Evolutionary conservation across 1,140 invertebrate species (phyloP).

Genomic region (Cyrtorhinus lividipennis): DNA sequence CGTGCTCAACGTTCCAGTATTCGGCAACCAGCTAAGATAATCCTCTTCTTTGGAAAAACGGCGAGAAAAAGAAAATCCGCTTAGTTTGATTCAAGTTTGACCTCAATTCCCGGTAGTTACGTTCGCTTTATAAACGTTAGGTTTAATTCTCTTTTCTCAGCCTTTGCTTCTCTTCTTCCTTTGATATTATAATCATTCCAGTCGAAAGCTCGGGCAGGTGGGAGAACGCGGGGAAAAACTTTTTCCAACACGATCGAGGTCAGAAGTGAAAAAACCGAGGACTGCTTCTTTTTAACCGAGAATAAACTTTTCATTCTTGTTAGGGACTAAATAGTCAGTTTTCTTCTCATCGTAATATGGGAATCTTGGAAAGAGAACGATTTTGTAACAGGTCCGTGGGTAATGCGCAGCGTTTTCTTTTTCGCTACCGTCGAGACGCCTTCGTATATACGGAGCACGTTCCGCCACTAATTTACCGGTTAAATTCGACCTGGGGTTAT

Average conservation of each 20-base stretch:
- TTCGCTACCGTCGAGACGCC: too few species aligned
- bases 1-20: too few species aligned
- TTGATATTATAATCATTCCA: not conserved
- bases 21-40: too few species aligned
- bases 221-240: not conserved
- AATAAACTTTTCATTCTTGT: not conserved
- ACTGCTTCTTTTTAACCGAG: not conserved
- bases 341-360: too few species aligned
- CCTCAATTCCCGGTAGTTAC: not conserved
- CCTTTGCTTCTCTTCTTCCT: not conserved
- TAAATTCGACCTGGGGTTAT: too few species aligned
- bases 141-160: not conserved
- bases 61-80: not conserved
- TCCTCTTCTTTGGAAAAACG: not conserved
- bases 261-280: not conserved
- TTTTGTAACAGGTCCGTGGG: too few species aligned
- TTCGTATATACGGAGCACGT: too few species aligned
- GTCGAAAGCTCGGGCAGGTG: not conserved
- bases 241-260: not conserved
- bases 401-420: too few species aligned
- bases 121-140: not conserved
- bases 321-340: constrained; percentile 20
- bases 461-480: too few species aligned
- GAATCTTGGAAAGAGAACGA: too few species aligned
- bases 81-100: not conserved